Evolutionary conservation across 2,888 invertebrate genomes (phyloP), one percentile per base, ranked within the genome.

Genomic region (Strigamia transsilvanica): DNA sequence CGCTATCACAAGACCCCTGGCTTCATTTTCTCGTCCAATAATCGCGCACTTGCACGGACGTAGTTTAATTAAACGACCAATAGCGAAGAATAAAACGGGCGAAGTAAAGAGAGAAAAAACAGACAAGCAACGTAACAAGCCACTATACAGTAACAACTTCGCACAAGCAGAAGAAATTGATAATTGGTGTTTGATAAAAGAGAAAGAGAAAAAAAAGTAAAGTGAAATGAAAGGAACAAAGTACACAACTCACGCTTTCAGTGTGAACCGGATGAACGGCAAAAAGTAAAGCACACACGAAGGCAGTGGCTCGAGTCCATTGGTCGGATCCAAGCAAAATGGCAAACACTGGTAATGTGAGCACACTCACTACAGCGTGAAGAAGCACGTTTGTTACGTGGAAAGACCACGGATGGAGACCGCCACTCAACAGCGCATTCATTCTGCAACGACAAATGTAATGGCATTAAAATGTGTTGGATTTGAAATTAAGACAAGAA

Each of bases 181-280:
- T 61, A 61, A 61, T 61, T 61, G 9, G 61, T 18, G 61, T 61
- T 61, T 61, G 61, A 61, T 46, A 46, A 46, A 46, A 0, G 38
- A 13, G 15, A n/a, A 15, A 5, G 12, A 5, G 12, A 46, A 13
- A 46, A 46, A 46, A 13, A 10, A n/a, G n/a, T n/a, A n/a, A n/a
- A n/a, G n/a, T 46, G 46, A 61, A 46, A n/a, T 46, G 15, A 61
- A 27, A 27, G 27, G 3, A 21, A 61, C 21, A 61, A 61, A 23
- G 61, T 61, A 61, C n/a, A 61, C 61, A 61, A 61, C 61, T 61
- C 61, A 92, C 95, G 83, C 95, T 94, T 90, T 99, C 98, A 0
- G 94, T 92, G 88, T 99, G 98, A 80, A 98, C 89, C 0, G 99
- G 98, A 90, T 98, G 98, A 18, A 94, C 92, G 15, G 96, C 92